Evolutionary conservation across 1,140 invertebrate genomes (phyloP), one percentile per base, ranked within the genome.

Genomic region (Hyles vespertilio): DNA sequence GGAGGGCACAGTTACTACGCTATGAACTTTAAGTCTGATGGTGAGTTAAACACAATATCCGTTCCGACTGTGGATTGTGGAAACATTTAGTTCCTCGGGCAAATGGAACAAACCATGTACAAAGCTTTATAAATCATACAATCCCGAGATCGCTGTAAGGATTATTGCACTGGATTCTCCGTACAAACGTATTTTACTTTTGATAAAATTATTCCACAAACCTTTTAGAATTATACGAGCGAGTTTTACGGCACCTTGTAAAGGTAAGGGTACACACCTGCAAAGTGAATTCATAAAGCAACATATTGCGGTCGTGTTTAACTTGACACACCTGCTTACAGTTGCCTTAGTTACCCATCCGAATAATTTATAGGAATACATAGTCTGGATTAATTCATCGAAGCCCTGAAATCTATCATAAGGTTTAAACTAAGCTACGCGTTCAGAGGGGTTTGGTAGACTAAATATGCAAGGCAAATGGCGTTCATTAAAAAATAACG

Each of bases 201-300:
- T 49, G 32, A 51, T 63, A 62, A 63, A 61, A 61, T 57, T 47
- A 49, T 54, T 49, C 56, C 45, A 55, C 48, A 56, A 63, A 58
- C 56, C 47, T 56, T 63, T 56, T 33, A 51, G 40, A 60, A 56
- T 36, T 51, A 56, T 44, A 65, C 53, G 52, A 58, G 43, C 34
- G 8, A 51, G 12, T 53, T 61, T 61, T 62, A 62, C 47, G 36
- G 32, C 47, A 22, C n/a, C 43, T 46, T 56, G 54, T 56, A 56
- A 56, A 22, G 53, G 22, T 51, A 51, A 43, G 36, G 34, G 11
- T 54, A 44, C 54, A 44, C 43, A 44, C 22, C 32, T 47, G 51
- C 56, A 58, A 58, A 63, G 46, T 58, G 46, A 63, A 63, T 64
- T 56, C 57, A 56, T 59, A 64, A 64, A 64, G 34, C 44, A 59